Percentiles rank a stretch among this genome's conserved stretches.
Conservation (phyloP, 2,797 vertebrate genomes). For the Oryzias sinensis region DNA sequence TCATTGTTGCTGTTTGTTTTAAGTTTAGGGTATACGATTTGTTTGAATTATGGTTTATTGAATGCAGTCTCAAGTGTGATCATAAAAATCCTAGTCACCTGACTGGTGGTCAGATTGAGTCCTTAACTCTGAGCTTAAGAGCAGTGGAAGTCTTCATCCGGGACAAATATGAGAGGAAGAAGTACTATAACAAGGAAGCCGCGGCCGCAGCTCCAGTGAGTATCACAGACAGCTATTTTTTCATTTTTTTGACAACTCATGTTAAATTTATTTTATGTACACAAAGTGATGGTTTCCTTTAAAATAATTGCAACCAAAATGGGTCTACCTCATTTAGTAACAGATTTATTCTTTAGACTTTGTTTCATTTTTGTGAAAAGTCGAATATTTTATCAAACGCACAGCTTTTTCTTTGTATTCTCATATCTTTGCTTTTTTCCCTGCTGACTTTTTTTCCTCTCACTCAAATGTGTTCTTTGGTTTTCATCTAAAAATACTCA, state of each 20-base stretch:
- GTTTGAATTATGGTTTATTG: too few relatives aligned
- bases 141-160: constrained; percentile 98
- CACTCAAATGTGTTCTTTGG: too few relatives aligned
- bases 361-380: too few relatives aligned
- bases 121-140: constrained; percentile 86
- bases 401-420: too few relatives aligned
- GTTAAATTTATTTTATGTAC: constrained; percentile 6
- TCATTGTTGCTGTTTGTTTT: too few relatives aligned
- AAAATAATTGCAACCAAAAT: neutral
- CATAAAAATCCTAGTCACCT: neutral
- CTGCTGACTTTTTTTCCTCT: too few relatives aligned
- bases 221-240: constrained; percentile 34
- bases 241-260: neutral
- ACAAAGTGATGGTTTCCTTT: neutral
- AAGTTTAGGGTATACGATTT: too few relatives aligned
- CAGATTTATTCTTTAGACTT: too few relatives aligned
- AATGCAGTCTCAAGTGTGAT: neutral
- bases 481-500: too few relatives aligned
- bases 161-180: constrained; percentile 99
- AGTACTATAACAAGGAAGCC: constrained; percentile 91
- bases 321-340: too few relatives aligned
- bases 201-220: constrained; percentile 85
- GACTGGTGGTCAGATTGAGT: constrained; percentile 21
- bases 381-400: too few relatives aligned
- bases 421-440: too few relatives aligned